phyloP scores from a whole-genome alignment of 2,888 invertebrate species.

The Dioctria rufipes region DNA sequence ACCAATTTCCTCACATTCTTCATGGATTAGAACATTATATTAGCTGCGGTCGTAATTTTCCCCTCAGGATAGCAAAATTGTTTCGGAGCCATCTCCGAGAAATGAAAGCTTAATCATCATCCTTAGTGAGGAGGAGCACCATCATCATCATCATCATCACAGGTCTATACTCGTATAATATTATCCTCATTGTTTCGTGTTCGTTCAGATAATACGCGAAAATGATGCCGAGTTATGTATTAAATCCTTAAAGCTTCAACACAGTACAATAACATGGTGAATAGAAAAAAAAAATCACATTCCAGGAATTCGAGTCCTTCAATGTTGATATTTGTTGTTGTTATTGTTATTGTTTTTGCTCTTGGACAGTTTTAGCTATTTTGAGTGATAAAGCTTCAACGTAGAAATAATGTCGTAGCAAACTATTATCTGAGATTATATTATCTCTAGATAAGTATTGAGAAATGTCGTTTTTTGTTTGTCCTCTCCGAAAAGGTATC shows the following conservation, averaged over 20 bases:
- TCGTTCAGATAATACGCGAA: constrained; percentile 37
- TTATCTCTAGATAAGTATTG: constrained; percentile 34
- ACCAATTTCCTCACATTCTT: constrained; percentile 20
- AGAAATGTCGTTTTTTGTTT: constrained; percentile 12
- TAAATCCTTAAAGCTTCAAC: constrained; percentile 42
- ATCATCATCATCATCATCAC: constrained; percentile 42
- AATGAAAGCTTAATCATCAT: constrained; percentile 47
- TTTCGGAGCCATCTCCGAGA: constrained; percentile 15
- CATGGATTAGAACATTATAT: constrained; percentile 28
- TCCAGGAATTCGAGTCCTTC: constrained; percentile 28
- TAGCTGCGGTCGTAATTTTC: constrained; percentile 26
- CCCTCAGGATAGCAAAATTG: background rate
- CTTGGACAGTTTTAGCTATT: background rate
- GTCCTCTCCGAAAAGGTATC: constrained; percentile 35
- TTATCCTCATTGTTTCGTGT: constrained; percentile 46
- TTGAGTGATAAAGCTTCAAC: constrained; percentile 36
- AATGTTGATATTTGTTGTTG: constrained; percentile 10
- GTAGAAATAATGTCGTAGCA: constrained; percentile 53
- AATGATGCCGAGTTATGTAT: constrained; percentile 47
- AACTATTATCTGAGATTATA: constrained; percentile 55
- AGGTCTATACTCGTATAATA: constrained; percentile 6
- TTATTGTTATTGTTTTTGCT: too few species aligned
- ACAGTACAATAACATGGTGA: background rate
- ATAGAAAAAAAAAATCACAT: constrained; percentile 34
- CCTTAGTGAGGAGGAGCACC: constrained; percentile 7